Evolutionary conservation across 2,113 vertebrate genomes (phyloP).

Genomic region (Python bivittatus): DNA sequence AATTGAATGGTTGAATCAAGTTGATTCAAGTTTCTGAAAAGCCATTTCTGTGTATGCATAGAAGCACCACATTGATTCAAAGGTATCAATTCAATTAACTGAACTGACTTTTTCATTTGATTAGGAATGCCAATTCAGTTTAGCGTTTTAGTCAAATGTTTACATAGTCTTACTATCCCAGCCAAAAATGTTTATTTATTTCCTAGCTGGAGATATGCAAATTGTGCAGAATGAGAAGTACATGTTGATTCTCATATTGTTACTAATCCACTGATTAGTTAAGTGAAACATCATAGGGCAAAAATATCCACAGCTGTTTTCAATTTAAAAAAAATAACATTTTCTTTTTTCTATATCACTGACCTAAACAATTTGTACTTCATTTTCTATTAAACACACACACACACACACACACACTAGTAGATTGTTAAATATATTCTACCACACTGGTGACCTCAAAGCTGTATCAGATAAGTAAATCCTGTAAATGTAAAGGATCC

Average conservation of each 20-base stretch:
- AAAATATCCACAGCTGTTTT: background rate
- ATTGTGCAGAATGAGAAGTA: background rate
- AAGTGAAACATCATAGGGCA: slow-evolving; percentile 1
- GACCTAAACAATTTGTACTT: slow-evolving; percentile 24
- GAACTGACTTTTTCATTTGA: background rate
- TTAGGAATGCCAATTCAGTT: background rate
- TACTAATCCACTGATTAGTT: background rate
- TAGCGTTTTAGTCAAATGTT: background rate
- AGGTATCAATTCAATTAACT: background rate
- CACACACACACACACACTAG: background rate
- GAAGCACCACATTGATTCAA: background rate
- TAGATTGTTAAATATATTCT: slow-evolving; percentile 2
- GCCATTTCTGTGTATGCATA: background rate
- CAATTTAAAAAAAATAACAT: background rate
- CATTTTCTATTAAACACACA: slow-evolving; percentile 9
- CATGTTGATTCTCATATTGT: background rate
- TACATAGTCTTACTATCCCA: background rate
- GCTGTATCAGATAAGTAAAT: slow-evolving; percentile 33
- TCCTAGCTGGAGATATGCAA: background rate
- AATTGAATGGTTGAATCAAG: background rate
- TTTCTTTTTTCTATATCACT: background rate
- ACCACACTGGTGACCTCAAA: slow-evolving; percentile 6
- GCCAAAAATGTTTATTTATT: background rate
- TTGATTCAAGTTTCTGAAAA: background rate
- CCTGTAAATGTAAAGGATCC: slow-evolving; percentile 45